Base-by-base conservation (phyloP, 2,113 vertebrate genomes). In the Cettia cetti region DNA sequence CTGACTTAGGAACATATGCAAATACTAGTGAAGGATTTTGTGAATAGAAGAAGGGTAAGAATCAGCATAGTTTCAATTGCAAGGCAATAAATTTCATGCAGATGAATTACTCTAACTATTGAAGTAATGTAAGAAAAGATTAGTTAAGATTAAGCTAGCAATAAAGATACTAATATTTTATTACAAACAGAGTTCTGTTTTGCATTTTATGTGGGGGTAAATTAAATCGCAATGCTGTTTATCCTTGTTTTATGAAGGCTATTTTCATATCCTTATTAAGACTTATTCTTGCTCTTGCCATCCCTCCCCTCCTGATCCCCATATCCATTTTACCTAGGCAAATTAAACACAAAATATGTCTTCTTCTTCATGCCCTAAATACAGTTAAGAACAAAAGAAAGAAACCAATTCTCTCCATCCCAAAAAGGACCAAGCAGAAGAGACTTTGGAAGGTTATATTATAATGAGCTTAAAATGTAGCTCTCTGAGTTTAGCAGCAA, bases 101-200 rank as follows among this genome's bases (percentile, higher is more conserved):
- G 63, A 97, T 96, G 82, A 98, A 95, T 97, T 95, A 94, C 75
- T 82, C 47, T 95, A 96, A 96, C 84, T 97, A 82, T 78, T 97
- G 95, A 97, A 97, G 92, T 94, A 97, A 97, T 84, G 28, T 90
- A 97, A 96, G 94, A 95, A 97, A 96, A 97, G 89, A 97, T 97
- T 97, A 97, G 95, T 97, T 97, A 97, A 97, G 95, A 97, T 97
- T 97, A 97, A 90, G 37, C 77, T 95, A 87, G 95, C 86, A 94
- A 86, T 97, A 97, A 97, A 97, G 81, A 95, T 92, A 96, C 92
- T 97, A 95, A 97, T 97, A 88, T 96, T 97, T 98, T 97, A 96
- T 94, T 94, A 69, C 61, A 94, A 49, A 63, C 15, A 21, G 94
- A 93, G 68, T 80, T 96, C 91, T 96, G 53, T 86, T 97, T 97